Base-by-base conservation (phyloP, 2,797 vertebrate species). In the Pogoniulus pusillus region DNA sequence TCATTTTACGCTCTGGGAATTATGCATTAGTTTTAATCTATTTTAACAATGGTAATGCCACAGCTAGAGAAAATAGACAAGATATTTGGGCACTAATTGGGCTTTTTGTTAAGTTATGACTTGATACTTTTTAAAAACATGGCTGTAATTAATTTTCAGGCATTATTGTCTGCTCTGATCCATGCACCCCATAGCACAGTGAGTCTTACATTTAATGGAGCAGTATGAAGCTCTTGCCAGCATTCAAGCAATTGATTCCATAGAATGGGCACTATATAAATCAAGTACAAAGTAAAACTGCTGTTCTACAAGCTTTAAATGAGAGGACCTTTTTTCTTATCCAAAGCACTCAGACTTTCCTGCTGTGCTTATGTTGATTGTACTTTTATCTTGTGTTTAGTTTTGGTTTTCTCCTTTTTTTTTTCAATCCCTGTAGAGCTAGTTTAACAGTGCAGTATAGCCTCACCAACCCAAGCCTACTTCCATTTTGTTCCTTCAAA, bases 231-330 rank as follows among this genome's bases (percentile, higher is more conserved):
- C 66, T 86, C 90, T 93, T 85, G 62, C 78, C 62, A 84, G 83
- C n/a, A 37, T 94, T 84, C 69, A 80, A 23, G 87, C 89, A 94
- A 93, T 87, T 94, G 93, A 95, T 95, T 95, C 93, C 86, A 87
- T 94, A 91, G 88, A 96, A 88, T 72, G 76, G 89, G 82, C 79
- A 93, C 86, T 93, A 90, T 96, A 95, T 90, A 94, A 96, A 96
- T 96, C 95, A 96, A 93, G 92, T 27, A 1, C 63, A 65, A 41
- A 82, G 41, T 62, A 93, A 89, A 93, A 93, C 82, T 85, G 65
- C 93, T 86, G 62, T 87, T 93, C 92, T 87, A 74, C 79, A 93
- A 88, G 86, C 90, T 55, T 63, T n/a, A 83, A 90, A 84, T 79
- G 91, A 94, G 90, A 93, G 81, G 54, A 90, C 84, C 78, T 62